Evolutionary conservation across 1,140 invertebrate species (phyloP), one percentile per base, ranked within the genome.

Genomic region (Sipha flava): DNA sequence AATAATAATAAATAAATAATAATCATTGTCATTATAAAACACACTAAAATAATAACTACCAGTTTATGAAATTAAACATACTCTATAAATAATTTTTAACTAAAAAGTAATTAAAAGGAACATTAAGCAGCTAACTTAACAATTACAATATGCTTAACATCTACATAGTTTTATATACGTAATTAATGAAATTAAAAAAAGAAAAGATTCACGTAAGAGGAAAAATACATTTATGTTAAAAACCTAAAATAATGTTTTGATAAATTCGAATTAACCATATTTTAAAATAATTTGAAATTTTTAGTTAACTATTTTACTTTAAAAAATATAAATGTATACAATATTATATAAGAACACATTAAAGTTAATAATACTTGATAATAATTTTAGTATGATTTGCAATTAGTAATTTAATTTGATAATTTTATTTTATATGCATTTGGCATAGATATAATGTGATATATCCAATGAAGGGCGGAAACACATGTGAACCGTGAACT

Each of bases 331-430:
- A 43, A 80, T 43, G 21, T n/a, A 23, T 34, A 40, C 62, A n/a
- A 43, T 59, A 79, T 7, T 37, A 68, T 45, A 16, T 7, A 68
- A 80, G 45, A 68, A 70, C 62, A 47, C 59, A 45, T 66, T 80
- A 68, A 70, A 68, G n/a, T 80, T 66, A 80, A 70, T 68, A 66
- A 80, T 80, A 68, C 59, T 68, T 40, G 79, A 80, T 68, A 80
- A 70, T 34, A 2, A 31, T 59, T n/a, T 23, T 57, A 57, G 23
- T 57, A 57, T 26, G 34, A 68, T 68, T 68, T 68, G 64, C 10
- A 45, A 68, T 68, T 45, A 68, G 23, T 68, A 68, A 68, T 23
- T 43, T 43, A 68, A 68, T 62, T n/a, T n/a, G n/a, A n/a, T 34
- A 62, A 68, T 37, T 45, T 64, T 37, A 21, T 64, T 45, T 45